phyloP scores from a whole-genome alignment of 2,888 invertebrate species.

The Notodromas monacha region DNA sequence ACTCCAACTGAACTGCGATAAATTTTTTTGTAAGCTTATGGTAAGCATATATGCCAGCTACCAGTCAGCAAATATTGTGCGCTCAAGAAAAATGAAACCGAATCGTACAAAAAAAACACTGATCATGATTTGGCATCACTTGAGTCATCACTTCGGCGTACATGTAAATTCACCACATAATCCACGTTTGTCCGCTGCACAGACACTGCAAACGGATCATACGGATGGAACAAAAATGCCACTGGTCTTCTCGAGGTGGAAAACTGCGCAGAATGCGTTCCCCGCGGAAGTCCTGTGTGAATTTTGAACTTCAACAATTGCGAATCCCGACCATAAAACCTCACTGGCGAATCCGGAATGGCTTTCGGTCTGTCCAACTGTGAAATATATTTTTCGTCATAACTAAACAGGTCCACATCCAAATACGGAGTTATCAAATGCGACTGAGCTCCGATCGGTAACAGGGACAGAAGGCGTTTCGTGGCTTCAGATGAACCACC shows the following conservation, averaged over 20 bases:
- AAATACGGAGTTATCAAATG: slow-evolving; percentile 73
- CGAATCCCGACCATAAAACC: slow-evolving; percentile 53
- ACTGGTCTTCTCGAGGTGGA: slow-evolving; percentile 38
- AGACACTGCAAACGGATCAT: slow-evolving; percentile 77
- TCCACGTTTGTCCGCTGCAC: slow-evolving; percentile 70
- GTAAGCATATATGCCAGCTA: no score
- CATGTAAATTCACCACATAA: slow-evolving; percentile 77
- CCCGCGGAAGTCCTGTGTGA: slow-evolving; percentile 28
- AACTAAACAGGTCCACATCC: slow-evolving; percentile 61
- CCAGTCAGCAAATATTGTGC: no score
- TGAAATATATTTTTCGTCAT: slow-evolving; percentile 83
- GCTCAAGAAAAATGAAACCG: no score
- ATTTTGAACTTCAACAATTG: slow-evolving; percentile 42
- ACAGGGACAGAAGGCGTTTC: slow-evolving; percentile 49
- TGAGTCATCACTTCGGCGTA: no score
- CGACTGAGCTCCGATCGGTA: slow-evolving; percentile 78
- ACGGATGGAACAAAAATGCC: slow-evolving; percentile 82
- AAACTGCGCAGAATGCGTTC: slow-evolving; percentile 26
- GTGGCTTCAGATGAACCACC: slow-evolving; percentile 70
- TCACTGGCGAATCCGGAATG: slow-evolving; percentile 68
- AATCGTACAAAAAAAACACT: no score
- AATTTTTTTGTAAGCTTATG: no score
- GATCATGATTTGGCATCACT: no score
- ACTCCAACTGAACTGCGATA: no score
- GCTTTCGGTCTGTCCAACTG: slow-evolving; percentile 78